Evolutionary conservation across 2,888 invertebrate species (phyloP).

Genomic region (Hydrotaea diabolus): DNA sequence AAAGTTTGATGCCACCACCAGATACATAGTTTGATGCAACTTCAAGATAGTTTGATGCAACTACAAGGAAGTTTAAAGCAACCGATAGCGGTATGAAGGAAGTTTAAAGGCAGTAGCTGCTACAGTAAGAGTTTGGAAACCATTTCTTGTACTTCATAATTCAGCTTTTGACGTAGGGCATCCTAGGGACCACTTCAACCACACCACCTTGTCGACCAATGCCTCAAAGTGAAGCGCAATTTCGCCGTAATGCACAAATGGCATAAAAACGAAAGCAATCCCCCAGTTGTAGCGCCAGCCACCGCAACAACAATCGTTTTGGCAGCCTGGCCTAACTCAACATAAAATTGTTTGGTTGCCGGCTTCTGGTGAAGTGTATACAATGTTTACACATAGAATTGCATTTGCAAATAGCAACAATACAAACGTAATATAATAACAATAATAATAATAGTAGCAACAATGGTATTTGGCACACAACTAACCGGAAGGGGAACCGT

Average conservation of each 20-base stretch:
- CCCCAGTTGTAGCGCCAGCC: background rate
- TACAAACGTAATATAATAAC: conserved; percentile 50
- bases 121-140: too few species aligned
- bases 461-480: background rate
- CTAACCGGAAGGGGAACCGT: background rate
- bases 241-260: background rate
- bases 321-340: background rate
- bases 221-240: background rate
- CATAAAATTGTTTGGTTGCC: background rate
- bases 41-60: too few species aligned
- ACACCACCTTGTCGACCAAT: too few species aligned
- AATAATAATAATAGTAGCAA: conserved; percentile 16
- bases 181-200: background rate
- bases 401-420: conserved; percentile 59
- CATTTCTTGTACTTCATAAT: too few species aligned
- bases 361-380: background rate
- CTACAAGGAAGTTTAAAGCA: too few species aligned
- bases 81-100: too few species aligned
- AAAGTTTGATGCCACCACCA: too few species aligned
- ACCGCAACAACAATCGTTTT: background rate
- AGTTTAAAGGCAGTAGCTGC: too few species aligned
- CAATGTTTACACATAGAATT: conserved; percentile 58
- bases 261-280: background rate
- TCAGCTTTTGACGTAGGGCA: background rate
- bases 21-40: too few species aligned